Evolutionary conservation across 2,888 invertebrate species (phyloP), one percentile per base, ranked within the genome.

Genomic region (Micoletzkya japonica): DNA sequence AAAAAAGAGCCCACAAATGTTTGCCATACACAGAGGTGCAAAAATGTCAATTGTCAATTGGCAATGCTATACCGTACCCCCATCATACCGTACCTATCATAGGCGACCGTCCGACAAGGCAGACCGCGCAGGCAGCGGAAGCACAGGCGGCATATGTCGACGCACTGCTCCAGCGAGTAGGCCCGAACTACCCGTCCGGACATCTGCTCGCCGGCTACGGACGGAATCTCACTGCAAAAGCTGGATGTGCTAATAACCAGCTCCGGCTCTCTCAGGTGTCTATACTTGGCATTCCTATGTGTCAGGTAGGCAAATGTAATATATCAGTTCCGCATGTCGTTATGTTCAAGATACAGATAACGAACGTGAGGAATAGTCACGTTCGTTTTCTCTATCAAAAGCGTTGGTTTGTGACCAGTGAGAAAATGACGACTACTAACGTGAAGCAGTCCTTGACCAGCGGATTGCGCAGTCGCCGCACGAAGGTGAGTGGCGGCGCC

Each of bases 121-220:
- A 74, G 73, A 36, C 75, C 73, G 30, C 73, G 54, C 26, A 79
- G 60, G 72, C 79, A 79, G 28, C 74, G 70, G 60, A 73, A 69
- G 58, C 79, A 79, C 39, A 79, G 60, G 50, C 79, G 58, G 52
- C 79, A 79, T 72, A 79, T 79, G 66, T 79, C 79, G 0, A 77
- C 77, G 63, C 79, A 79, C 68, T 79, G 79, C 50, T 79, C 79
- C 69, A 79, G 20, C 0, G 77, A 78, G 36, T 78, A 77, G 10
- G 79, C 75, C 50, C 74, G 77, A 7, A 76, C 71, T 14, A 78
- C 76, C 50, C 78, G 61, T 20, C 54, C 66, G 28, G 36, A 54
- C 66, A 66, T 66, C 4, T 52, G 20, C 17, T 37, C 56, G 20
- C 30, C 37, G 36, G 37, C 39, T 6, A 56, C 30, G 28, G 56